Percentiles rank a stretch among this genome's conserved stretches.
Conservation (phyloP, 35 echinoderm and acorn worm species). For the Chiridota heheva region DNA sequence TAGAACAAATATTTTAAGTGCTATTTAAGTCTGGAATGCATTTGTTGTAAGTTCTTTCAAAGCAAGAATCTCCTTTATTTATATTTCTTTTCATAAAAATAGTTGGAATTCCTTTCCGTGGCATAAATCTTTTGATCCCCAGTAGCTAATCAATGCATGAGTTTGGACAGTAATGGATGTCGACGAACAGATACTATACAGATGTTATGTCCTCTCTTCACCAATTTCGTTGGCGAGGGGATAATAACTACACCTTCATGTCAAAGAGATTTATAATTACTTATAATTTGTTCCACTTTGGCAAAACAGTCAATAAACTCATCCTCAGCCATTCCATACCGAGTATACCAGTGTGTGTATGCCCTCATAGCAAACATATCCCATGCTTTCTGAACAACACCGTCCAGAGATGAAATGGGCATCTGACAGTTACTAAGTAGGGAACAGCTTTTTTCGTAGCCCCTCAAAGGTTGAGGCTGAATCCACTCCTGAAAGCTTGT, state of each 20-base stretch:
- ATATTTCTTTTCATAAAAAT: too few species aligned
- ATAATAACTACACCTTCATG: too few species aligned
- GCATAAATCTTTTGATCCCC: too few species aligned
- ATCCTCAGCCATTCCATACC: constrained; percentile 90
- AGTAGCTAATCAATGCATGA: too few species aligned
- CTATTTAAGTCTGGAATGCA: too few species aligned
- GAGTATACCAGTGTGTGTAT: constrained; percentile 91
- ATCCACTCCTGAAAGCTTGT: constrained; percentile 30
- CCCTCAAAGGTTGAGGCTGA: constrained; percentile 45
- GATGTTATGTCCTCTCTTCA: too few species aligned
- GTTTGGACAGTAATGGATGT: too few species aligned
- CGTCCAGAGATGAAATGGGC: constrained; percentile 51
- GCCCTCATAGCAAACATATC: constrained; percentile 97
- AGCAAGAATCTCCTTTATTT: too few species aligned
- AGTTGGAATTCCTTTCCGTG: too few species aligned
- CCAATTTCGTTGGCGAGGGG: neutral
- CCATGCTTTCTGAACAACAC: constrained; percentile 74
- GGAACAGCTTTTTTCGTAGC: constrained; percentile 71
- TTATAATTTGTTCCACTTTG: constrained; percentile 73
- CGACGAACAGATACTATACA: too few species aligned
- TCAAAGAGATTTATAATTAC: constrained; percentile 67
- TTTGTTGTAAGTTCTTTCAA: too few species aligned
- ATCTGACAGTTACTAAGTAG: constrained; percentile 84
- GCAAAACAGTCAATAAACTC: constrained; percentile 99
- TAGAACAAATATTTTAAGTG: too few species aligned